Percentiles rank a stretch among this genome's conserved stretches.
Conservation (phyloP, 2,888 invertebrate species). For the Aphidoletes aphidimyza region DNA sequence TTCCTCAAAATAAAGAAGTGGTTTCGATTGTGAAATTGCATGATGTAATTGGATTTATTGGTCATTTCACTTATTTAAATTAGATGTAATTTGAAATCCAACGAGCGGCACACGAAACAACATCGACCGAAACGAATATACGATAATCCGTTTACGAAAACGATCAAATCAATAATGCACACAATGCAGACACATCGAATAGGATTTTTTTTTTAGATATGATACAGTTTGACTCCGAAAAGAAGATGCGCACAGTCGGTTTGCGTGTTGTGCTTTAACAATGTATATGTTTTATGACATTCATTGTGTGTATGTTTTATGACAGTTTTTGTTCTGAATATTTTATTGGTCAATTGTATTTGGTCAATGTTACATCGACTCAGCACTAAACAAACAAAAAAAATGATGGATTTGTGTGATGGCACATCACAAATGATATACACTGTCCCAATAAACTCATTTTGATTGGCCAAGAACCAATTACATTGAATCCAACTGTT, state of each 20-base stretch:
- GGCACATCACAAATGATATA: too few species aligned
- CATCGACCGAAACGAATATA: background rate
- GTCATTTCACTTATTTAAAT: constrained; percentile 4
- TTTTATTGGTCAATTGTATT: background rate
- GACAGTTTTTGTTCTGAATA: background rate
- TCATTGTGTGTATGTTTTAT: background rate
- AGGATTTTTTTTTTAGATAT: too few species aligned
- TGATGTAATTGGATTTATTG: background rate
- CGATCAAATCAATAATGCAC: too few species aligned
- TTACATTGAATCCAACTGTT: too few species aligned
- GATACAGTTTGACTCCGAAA: too few species aligned
- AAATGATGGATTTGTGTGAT: background rate
- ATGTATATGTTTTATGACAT: background rate
- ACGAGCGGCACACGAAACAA: too few species aligned
- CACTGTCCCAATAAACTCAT: too few species aligned
- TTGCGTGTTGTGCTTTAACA: background rate
- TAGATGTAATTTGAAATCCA: background rate
- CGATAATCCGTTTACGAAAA: too few species aligned
- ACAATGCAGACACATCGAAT: too few species aligned
- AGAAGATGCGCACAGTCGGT: background rate
- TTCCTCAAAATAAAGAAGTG: background rate
- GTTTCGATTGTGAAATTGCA: background rate
- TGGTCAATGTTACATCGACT: background rate
- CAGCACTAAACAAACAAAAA: too few species aligned
- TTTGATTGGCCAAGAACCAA: too few species aligned